phyloP scores from a whole-genome alignment of 2,113 vertebrate species.

The Oophaga pumilio region DNA sequence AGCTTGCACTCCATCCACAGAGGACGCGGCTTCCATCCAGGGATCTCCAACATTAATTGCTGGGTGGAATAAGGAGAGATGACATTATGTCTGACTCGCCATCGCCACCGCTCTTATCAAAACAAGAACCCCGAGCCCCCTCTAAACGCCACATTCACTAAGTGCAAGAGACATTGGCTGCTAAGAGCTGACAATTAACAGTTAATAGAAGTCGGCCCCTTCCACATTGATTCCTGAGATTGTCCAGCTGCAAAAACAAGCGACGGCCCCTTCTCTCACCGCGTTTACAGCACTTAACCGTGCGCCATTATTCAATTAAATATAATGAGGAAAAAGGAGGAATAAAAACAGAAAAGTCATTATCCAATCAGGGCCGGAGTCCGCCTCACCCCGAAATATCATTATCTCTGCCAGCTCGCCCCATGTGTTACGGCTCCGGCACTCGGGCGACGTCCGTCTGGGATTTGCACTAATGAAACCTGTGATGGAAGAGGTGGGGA shows the following conservation, averaged over 20 bases:
- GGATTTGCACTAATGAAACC: constrained; percentile 13
- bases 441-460: neutral
- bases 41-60: neutral
- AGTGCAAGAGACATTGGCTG: constrained; percentile 28
- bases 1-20: neutral
- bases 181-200: constrained; percentile 54
- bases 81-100: constrained; percentile 18
- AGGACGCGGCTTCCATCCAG: neutral
- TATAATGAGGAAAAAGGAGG: constrained; percentile 43
- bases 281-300: constrained; percentile 48
- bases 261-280: neutral
- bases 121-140: neutral
- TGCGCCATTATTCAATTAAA: constrained; percentile 56
- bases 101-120: neutral
- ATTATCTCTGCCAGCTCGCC: constrained; percentile 38
- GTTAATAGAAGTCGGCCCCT: constrained; percentile 44
- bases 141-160: neutral
- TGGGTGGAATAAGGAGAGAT: neutral
- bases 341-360: constrained; percentile 54
- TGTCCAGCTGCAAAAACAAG: constrained; percentile 54
- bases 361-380: constrained; percentile 52
- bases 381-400: constrained; percentile 17
- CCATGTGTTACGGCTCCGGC: neutral
- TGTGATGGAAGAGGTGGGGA: constrained; percentile 17
- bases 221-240: constrained; percentile 29